Base-by-base conservation (phyloP, 2,888 invertebrate genomes). In the Pachydiplax longipennis region DNA sequence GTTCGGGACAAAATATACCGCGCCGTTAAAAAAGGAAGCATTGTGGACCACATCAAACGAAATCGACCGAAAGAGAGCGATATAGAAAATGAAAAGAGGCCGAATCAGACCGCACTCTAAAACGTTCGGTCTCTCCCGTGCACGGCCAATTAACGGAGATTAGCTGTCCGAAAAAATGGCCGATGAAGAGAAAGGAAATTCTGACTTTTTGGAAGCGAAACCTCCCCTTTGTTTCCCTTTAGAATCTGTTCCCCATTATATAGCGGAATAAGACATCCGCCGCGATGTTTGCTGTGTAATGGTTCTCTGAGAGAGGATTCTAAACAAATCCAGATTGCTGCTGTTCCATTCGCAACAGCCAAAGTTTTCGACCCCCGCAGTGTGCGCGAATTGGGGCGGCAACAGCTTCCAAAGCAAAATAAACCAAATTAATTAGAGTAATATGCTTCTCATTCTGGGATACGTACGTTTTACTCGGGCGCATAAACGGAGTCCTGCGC, bases 11-110 rank as follows among this genome's bases (percentile, higher is more conserved):
- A 65, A 53, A 87, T 37, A 53, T 61, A 58, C 15, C n/a, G 82
- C 13, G 61, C 18, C 35, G 58, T 53, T 13, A 5, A 48, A 37
- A 48, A 37, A 18, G 37, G 37, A 61, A 37, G 83, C 53, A 58
- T 83, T 83, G 58, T 83, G 53, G 58, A 87, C 87, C 87, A 87
- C 87, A 87, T 87, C 87, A 61, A 87, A 87, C 65, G 61, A 37
- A 87, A 83, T 58, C 83, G 58, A 6, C 18, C 58, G 22, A 48
- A 2, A 13, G 48, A 31, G 18, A 35, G 40, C 22, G 81, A 81
- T 25, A 37, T 35, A 37, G 61, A 87, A 37, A 37, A 61, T 61
- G 87, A 31, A 87, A 5, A 37, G 4, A 37, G 8, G 83, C 5
- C 15, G 58, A 35, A 25, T 15, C 53, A 3, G 65, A 65, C 65